Conservation (phyloP, 2,113 vertebrate species). For the Loxodonta africana region DNA sequence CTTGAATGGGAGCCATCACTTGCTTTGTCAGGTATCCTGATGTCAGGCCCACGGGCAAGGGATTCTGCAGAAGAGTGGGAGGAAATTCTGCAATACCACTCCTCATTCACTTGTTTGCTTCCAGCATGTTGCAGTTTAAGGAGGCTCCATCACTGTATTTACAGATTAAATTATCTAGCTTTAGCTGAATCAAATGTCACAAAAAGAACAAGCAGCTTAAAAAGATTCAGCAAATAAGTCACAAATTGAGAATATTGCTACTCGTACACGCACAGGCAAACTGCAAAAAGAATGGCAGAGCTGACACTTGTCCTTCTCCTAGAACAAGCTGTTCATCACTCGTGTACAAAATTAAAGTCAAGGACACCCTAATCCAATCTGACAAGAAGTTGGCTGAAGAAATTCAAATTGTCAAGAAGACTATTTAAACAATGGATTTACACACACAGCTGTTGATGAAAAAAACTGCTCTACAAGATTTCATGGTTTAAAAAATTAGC, state of each 20-base stretch:
- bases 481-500: conserved; percentile 32
- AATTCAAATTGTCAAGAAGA: neutral
- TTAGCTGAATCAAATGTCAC: conserved; percentile 5
- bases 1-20: neutral
- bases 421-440: conserved; percentile 14
- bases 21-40: neutral
- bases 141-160: neutral
- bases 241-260: neutral
- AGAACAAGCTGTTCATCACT: neutral
- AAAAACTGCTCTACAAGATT: neutral
- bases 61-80: neutral
- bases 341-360: conserved; percentile 6
- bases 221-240: conserved; percentile 4
- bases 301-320: neutral
- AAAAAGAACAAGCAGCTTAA: neutral
- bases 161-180: neutral
- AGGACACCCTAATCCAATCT: neutral
- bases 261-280: neutral
- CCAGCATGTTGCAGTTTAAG: neutral
- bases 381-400: neutral
- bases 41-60: neutral
- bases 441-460: neutral
- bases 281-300: neutral
- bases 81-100: neutral
- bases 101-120: neutral